Base-by-base conservation (phyloP, 37 sponge, comb jelly and placozoan species). In the Spongilla lacustris region DNA sequence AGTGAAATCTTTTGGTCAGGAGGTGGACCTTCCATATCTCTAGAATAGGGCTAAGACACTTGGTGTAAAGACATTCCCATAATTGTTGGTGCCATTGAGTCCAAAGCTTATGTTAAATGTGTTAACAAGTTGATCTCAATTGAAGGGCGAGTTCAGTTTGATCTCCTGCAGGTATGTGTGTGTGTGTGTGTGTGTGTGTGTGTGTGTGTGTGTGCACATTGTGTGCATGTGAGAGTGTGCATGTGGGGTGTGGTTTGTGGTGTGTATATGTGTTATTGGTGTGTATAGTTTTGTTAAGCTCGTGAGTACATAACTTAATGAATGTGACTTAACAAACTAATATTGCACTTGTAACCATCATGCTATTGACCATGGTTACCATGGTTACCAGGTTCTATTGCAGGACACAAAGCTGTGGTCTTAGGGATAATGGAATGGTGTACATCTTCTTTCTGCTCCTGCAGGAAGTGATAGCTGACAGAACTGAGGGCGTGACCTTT, bases 371-470 rank as follows among this genome's bases (percentile, higher is more conserved):
- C n/a, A n/a, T 22, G 46, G 46, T 46, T 46, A 4, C 46, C 46
- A 46, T 46, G 46, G 46, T 46, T 25, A 22, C 25, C 69, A 96
- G 97, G 84, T 96, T 68, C 87, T 97, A 26, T 77, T 91, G 34
- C 82, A 95, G 31, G 94, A 98, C 74, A 88, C 97, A 34, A 98
- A 98, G 86, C 83, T 98, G 36, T 84, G 99, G 11, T 98, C 99
- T 6, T 98, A 98, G n/a, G n/a, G n/a, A n/a, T n/a, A n/a, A n/a
- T n/a, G n/a, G n/a, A n/a, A n/a, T n/a, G n/a, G n/a, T n/a, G n/a
- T n/a, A n/a, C n/a, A n/a, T n/a, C 91, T 91, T 97, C 26, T 98
- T 68, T 75, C 99, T 94, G 78, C 96, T 96, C 88, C 94, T 98
- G 37, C 81, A 91, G 36, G 97, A 98, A 84, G 97, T 96, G n/a